Percentiles rank a stretch among this genome's conserved stretches.
phyloP scores from a whole-genome alignment of 2,888 invertebrate genomes.

The Volucella inanis region DNA sequence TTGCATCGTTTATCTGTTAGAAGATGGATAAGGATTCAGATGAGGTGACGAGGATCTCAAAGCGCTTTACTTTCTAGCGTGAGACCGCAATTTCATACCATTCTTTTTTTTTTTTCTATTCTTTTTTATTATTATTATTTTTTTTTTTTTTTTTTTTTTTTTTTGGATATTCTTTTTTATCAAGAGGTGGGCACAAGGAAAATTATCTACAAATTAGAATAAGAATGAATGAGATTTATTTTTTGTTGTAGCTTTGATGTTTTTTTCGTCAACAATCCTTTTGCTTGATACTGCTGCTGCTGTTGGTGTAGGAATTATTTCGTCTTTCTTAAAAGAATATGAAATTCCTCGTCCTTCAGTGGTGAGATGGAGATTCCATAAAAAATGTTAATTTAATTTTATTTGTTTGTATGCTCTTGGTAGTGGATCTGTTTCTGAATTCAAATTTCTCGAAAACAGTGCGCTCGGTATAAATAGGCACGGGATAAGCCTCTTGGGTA shows the following conservation, averaged over 20 bases:
- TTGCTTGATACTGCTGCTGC: slow-evolving; percentile 10
- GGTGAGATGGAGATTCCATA: slow-evolving; percentile 38
- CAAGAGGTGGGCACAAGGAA: slow-evolving; percentile 59
- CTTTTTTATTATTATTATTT: slow-evolving; percentile 19
- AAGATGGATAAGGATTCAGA: slow-evolving; percentile 44
- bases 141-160: slow-evolving; percentile 40
- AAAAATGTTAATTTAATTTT: slow-evolving; percentile 57
- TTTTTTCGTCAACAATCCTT: slow-evolving; percentile 55
- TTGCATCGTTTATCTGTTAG: slow-evolving; percentile 69
- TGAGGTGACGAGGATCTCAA: slow-evolving; percentile 58
- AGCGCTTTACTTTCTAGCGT: slow-evolving; percentile 27
- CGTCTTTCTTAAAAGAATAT: slow-evolving; percentile 44
- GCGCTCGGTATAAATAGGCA: no score
- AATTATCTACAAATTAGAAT: slow-evolving; percentile 72
- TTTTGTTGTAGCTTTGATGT: slow-evolving; percentile 44
- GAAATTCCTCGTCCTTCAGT: slow-evolving; percentile 44
- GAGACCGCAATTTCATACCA: slow-evolving; percentile 43
- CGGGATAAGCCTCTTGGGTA: no score
- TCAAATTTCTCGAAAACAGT: background rate
- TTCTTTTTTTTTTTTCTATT: slow-evolving; percentile 27
- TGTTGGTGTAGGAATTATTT: slow-evolving; percentile 35
- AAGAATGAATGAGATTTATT: slow-evolving; percentile 65
- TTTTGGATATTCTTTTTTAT: slow-evolving; percentile 21
- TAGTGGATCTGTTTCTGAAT: slow-evolving; percentile 27
- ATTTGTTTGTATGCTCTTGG: slow-evolving; percentile 30